phyloP scores from a whole-genome alignment of 2,113 vertebrate genomes.

The Nesospiza acunhae region DNA sequence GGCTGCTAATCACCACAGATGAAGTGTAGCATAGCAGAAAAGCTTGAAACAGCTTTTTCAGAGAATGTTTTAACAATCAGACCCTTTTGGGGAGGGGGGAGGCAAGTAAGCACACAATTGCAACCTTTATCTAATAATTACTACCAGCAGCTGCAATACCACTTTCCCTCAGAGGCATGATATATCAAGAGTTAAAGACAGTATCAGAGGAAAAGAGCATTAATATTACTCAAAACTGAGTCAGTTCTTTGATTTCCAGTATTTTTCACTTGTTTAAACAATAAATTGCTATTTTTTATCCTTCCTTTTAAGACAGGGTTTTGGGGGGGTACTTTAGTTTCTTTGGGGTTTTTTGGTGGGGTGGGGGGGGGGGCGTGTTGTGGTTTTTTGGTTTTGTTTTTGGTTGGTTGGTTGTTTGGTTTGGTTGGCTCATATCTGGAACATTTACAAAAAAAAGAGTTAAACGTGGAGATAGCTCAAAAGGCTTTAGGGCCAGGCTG shows the following conservation, averaged over 20 bases:
- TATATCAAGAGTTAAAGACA: not conserved
- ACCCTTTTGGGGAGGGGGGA: slow-evolving; percentile 8
- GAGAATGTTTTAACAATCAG: slow-evolving; percentile 67
- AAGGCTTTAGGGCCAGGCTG: not conserved
- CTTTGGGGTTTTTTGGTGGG: too few species aligned
- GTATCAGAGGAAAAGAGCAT: not conserved
- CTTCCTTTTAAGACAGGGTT: not conserved
- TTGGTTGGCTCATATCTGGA: not conserved
- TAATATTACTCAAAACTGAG: not conserved
- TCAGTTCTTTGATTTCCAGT: not conserved
- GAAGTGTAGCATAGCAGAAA: slow-evolving; percentile 44
- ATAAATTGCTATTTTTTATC: not conserved
- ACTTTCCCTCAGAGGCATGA: not conserved
- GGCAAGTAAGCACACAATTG: slow-evolving; percentile 53
- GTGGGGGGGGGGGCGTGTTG: not conserved
- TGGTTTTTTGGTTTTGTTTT: not conserved
- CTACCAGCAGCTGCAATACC: not conserved
- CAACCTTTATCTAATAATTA: slow-evolving; percentile 45
- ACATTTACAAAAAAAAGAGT: not conserved
- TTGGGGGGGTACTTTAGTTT: too few species aligned
- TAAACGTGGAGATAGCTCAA: not conserved
- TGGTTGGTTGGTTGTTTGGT: not conserved
- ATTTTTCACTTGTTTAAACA: not conserved
- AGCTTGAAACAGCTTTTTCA: slow-evolving; percentile 53
- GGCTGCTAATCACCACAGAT: slow-evolving; percentile 53